phyloP scores from a whole-genome alignment of 2,888 invertebrate species.

The Polydrusus cervinus region DNA sequence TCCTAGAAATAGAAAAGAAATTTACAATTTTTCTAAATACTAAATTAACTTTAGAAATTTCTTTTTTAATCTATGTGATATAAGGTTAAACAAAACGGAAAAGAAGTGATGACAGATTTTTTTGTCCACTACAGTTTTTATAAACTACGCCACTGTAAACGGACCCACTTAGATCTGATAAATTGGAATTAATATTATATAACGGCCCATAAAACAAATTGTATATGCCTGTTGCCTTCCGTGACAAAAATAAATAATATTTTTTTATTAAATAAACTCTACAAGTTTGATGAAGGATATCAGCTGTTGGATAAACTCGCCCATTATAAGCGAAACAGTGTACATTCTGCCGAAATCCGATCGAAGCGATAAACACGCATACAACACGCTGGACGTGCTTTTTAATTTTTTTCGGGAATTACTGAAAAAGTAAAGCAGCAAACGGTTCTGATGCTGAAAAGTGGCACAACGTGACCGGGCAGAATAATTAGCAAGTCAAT shows the following conservation, averaged over 20 bases:
- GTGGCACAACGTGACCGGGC: constrained; percentile 20
- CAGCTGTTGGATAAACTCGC: constrained; percentile 39
- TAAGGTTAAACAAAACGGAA: too few species aligned
- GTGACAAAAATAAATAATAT: constrained; percentile 25
- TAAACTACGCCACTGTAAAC: not conserved
- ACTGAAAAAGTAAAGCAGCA: not conserved
- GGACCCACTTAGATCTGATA: not conserved
- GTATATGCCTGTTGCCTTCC: constrained; percentile 14
- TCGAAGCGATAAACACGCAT: constrained; percentile 39
- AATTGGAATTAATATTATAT: not conserved
- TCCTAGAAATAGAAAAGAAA: too few species aligned
- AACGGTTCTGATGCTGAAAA: constrained; percentile 17
- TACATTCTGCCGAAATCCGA: constrained; percentile 25
- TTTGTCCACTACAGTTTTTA: too few species aligned
- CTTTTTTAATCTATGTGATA: too few species aligned
- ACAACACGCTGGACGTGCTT: constrained; percentile 31
- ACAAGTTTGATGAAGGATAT: constrained; percentile 41
- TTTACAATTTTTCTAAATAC: too few species aligned
- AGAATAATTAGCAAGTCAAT: not conserved
- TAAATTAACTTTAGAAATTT: too few species aligned
- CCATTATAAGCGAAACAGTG: constrained; percentile 28
- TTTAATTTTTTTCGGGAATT: constrained; percentile 33
- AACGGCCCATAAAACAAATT: not conserved
- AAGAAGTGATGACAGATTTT: too few species aligned
- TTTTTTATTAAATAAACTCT: constrained; percentile 35